phyloP scores from a whole-genome alignment of 2,113 vertebrate species.

The Lichenostomus cassidix region DNA sequence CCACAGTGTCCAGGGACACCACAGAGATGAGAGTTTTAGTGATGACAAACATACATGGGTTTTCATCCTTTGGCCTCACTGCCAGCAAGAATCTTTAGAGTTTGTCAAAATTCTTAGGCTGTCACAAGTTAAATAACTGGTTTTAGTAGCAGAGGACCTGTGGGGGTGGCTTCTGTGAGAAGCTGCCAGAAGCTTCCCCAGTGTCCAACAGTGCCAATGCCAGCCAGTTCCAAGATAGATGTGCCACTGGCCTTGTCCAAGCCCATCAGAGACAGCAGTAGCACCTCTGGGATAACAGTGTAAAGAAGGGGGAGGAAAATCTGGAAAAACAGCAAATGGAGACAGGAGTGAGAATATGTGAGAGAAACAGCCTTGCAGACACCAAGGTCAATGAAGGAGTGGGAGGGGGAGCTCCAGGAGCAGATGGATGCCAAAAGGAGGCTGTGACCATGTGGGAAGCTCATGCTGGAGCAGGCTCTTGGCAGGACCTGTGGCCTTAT shows the following conservation, averaged over 20 bases:
- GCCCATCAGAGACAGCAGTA: neutral
- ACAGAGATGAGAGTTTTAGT: neutral
- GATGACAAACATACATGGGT: accelerated
- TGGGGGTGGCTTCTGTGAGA: neutral
- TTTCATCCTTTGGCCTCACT: neutral
- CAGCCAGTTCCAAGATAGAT: neutral
- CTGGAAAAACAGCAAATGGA: neutral
- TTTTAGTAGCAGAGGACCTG: neutral
- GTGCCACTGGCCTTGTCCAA: neutral
- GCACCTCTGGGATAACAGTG: neutral
- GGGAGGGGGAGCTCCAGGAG: neutral
- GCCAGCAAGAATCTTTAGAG: neutral
- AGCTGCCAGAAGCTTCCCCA: neutral
- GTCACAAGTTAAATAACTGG: neutral
- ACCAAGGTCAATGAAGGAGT: neutral
- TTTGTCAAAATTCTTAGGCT: neutral
- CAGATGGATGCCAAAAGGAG: neutral
- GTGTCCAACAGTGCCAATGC: neutral
- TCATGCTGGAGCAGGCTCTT: neutral
- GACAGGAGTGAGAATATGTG: neutral
- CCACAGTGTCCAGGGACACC: neutral
- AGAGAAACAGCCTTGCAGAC: neutral
- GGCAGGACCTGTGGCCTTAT: neutral
- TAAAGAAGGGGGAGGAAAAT: neutral
- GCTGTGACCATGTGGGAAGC: neutral